A percentile compares a stretch with the other conserved stretches of the same genome.
These are phyloP conservation scores for Microchrysa polita DNA, from an alignment of 2,888 invertebrate genomes.

Conservation along the genomic window DNA sequence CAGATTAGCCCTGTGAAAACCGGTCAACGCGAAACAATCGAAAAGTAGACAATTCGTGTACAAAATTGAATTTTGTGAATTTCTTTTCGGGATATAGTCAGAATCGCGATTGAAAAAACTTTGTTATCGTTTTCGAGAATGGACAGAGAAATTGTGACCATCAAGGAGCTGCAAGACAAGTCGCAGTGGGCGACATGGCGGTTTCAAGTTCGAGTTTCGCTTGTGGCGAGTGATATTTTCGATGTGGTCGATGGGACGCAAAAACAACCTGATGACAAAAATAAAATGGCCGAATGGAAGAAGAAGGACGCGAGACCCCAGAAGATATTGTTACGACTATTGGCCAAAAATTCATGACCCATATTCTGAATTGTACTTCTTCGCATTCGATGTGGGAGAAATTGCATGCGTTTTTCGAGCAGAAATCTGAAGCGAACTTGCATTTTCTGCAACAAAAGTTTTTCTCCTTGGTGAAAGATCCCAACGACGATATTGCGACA, in stretches of 20 bases:
- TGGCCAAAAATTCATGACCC: conserved; percentile 49
- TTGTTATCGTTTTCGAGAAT: no score
- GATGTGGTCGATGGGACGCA: conserved; percentile 46
- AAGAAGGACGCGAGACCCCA: conserved; percentile 52
- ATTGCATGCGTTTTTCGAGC: conserved; percentile 53
- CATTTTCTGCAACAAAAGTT: conserved; percentile 46
- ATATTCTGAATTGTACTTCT: conserved; percentile 53
- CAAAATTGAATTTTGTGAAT: no score
- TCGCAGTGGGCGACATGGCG: conserved; percentile 47
- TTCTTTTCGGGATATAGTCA: no score
- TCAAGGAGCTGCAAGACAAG: neutral
- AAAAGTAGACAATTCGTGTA: no score
- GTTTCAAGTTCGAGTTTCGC: conserved; percentile 46
- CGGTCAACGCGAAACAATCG: no score
- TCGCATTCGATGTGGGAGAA: conserved; percentile 55
- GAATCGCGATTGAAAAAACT: no score
- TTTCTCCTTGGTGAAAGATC: neutral
- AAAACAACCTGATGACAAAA: neutral
- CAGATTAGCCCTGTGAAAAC: no score
- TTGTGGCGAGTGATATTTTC: conserved; percentile 48
- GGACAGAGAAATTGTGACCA: neutral
- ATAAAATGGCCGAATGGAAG: conserved; percentile 46
- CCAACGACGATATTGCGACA: conserved; percentile 40
- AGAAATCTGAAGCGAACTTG: conserved; percentile 52
- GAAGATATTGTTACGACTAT: conserved; percentile 52